These are phyloP conservation scores for Cairina moschata DNA, from an alignment of 2,113 vertebrate species.

Conservation along the genomic window DNA sequence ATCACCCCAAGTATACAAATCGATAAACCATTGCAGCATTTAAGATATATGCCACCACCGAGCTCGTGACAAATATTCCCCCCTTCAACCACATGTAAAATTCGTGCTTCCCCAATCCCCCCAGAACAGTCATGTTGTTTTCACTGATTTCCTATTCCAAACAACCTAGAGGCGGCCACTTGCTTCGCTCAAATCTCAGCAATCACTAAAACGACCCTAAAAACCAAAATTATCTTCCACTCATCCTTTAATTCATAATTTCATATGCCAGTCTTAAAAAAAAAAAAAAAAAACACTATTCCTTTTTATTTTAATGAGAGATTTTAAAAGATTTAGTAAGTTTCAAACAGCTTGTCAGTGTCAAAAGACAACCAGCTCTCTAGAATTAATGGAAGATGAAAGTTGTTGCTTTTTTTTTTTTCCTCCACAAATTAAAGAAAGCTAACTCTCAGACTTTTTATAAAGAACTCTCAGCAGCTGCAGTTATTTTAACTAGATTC, in stretches of 20 bases:
- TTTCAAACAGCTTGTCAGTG: slow-evolving; percentile 57
- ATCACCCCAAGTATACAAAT: background rate
- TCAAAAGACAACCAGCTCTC: slow-evolving; percentile 51
- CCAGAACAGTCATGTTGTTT: background rate
- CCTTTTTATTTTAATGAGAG: slow-evolving; percentile 22
- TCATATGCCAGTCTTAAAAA: slow-evolving; percentile 24
- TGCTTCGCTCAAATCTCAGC: background rate
- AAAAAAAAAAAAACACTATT: slow-evolving; percentile 25
- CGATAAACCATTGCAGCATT: background rate
- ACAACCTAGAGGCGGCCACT: background rate
- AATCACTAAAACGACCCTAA: background rate
- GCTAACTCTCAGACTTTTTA: background rate
- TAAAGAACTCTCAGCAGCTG: background rate
- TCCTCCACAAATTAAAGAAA: background rate
- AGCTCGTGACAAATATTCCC: background rate
- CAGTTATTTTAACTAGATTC: background rate
- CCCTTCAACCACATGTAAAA: background rate
- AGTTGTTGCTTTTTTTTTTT: background rate
- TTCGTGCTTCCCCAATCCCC: background rate
- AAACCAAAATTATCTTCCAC: background rate
- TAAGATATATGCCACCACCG: background rate
- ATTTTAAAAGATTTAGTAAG: slow-evolving; percentile 2
- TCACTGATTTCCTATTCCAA: background rate
- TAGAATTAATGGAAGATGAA: slow-evolving; percentile 36
- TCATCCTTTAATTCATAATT: background rate